Conservation (phyloP, 2,113 vertebrate species). For the Dasypus novemcinctus region DNA sequence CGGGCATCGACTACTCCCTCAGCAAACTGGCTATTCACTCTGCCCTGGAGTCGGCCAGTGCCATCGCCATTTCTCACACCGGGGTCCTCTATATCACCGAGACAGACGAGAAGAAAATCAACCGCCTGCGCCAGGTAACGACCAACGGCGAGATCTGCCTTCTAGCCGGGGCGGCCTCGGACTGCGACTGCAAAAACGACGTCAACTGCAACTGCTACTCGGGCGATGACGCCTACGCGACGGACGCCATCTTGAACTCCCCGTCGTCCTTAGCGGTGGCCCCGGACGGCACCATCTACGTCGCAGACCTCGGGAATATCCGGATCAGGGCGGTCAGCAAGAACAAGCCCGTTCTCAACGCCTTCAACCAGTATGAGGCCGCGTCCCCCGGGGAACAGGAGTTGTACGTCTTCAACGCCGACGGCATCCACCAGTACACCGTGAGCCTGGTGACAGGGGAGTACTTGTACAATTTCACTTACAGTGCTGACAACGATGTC, state of each 20-base stretch:
- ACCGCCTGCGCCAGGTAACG: constrained; percentile 95
- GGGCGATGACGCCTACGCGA: constrained; percentile 97
- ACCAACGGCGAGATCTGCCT: constrained; percentile 98
- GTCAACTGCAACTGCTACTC: constrained; percentile 99
- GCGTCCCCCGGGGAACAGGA: constrained; percentile 97
- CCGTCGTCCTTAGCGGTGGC: constrained; percentile 96
- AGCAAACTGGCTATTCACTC: constrained; percentile 98
- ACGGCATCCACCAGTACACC: constrained; percentile 96
- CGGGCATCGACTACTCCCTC: constrained; percentile 99
- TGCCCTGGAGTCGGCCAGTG: constrained; percentile 96
- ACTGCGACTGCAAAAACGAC: constrained; percentile 99
- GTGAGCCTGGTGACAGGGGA: constrained; percentile 96
- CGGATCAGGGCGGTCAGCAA: constrained; percentile 95
- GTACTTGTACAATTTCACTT: constrained; percentile 96
- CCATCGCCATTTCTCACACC: constrained; percentile 96
- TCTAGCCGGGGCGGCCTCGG: constrained; percentile 94
- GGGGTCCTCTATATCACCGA: constrained; percentile 98
- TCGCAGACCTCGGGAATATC: constrained; percentile 98
- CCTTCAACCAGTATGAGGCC: constrained; percentile 93
- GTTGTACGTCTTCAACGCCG: constrained; percentile 94
- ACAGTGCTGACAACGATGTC: constrained; percentile 91
- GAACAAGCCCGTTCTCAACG: constrained; percentile 90
- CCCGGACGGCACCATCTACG: constrained; percentile 96
- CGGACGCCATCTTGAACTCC: constrained; percentile 95
- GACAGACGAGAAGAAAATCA: constrained; percentile 99